Percentiles rank a stretch among this genome's conserved stretches.
Evolutionary conservation across 2,888 invertebrate species (phyloP).

Genomic region (Glyphotaelius pellucidus): DNA sequence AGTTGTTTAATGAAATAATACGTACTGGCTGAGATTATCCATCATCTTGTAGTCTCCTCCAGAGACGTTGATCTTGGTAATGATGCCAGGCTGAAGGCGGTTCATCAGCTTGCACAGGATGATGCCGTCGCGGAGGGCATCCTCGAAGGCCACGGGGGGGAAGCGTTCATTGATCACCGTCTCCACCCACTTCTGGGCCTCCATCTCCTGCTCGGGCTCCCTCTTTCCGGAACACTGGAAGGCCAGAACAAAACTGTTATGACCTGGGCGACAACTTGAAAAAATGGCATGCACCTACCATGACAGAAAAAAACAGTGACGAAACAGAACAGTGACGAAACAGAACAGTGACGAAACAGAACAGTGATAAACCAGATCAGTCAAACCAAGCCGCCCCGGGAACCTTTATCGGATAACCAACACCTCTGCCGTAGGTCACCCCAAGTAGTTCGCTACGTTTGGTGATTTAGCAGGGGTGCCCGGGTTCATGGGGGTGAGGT

Average conservation of each 20-base stretch:
- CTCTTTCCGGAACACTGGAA: constrained; percentile 88
- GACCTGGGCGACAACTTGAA: neutral
- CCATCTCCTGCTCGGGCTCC: constrained; percentile 86
- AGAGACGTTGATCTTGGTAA: constrained; percentile 88
- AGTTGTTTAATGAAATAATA: constrained; percentile 66
- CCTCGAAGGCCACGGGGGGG: constrained; percentile 85
- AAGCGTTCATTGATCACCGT: constrained; percentile 87
- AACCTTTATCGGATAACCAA: too few relatives aligned
- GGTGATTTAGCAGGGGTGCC: too few relatives aligned
- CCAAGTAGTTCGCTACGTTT: too few relatives aligned
- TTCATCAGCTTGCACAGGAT: constrained; percentile 94
- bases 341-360: too few relatives aligned
- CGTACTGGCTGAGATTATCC: constrained; percentile 96
- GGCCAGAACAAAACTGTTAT: neutral
- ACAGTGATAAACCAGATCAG: too few relatives aligned
- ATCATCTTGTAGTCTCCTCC: constrained; percentile 97
- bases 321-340: too few relatives aligned
- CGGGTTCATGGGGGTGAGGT: too few relatives aligned
- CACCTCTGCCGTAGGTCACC: too few relatives aligned
- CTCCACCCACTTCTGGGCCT: constrained; percentile 93
- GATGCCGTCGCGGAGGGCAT: constrained; percentile 89
- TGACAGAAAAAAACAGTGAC: neutral
- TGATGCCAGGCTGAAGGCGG: constrained; percentile 89
- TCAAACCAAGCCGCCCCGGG: too few relatives aligned
- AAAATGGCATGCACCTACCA: neutral